phyloP scores from a whole-genome alignment of 2,113 vertebrate genomes.

The Pachyramphus minor region DNA sequence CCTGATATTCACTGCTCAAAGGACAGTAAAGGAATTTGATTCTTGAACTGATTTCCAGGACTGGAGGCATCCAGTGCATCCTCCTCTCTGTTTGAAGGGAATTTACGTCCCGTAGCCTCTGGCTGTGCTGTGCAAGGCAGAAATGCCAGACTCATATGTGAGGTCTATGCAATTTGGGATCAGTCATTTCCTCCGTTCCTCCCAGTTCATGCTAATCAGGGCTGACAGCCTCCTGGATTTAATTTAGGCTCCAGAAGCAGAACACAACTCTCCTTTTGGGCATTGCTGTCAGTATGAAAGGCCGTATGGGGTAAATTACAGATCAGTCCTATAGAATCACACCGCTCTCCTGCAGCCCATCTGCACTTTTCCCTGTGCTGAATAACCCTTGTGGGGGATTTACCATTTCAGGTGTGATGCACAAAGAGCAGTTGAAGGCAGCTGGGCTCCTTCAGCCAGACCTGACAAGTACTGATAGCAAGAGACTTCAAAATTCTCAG shows the following conservation, averaged over 20 bases:
- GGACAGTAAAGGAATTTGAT: not conserved
- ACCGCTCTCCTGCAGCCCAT: not conserved
- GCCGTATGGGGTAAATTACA: not conserved
- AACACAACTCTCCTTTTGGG: not conserved
- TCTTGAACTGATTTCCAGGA: not conserved
- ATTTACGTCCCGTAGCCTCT: rapidly evolving
- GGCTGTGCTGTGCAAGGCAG: not conserved
- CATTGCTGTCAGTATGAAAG: not conserved
- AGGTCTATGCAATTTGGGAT: not conserved
- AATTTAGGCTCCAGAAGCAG: not conserved
- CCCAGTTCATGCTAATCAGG: not conserved
- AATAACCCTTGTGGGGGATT: rapidly evolving
- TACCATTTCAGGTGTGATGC: not conserved
- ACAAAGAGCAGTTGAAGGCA: not conserved
- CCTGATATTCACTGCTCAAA: not conserved
- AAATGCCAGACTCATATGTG: not conserved
- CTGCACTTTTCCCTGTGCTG: not conserved
- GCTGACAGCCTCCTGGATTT: not conserved
- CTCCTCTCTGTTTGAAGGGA: not conserved
- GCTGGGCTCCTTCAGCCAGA: not conserved
- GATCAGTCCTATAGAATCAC: not conserved
- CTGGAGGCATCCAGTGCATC: not conserved
- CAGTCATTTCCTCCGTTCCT: not conserved
- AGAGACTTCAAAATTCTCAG: not conserved
- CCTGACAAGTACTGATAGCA: not conserved